Evolutionary conservation across 2,888 invertebrate species (phyloP), one percentile per base, ranked within the genome.

Genomic region (Tortrix viridana): DNA sequence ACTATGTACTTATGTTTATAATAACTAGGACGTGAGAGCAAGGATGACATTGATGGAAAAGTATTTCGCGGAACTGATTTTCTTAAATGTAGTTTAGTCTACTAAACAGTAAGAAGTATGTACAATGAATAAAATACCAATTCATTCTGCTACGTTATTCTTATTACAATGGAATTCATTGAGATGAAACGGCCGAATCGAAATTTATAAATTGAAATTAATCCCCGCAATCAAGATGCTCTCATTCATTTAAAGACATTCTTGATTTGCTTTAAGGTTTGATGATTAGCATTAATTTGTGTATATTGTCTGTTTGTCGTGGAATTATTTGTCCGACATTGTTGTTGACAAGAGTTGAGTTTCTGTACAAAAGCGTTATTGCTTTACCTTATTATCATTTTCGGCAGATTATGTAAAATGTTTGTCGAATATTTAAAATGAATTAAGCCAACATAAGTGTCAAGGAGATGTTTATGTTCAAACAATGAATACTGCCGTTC

Each of bases 121-220:
- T 12, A 46, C 32, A 32, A 32, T 32, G 9, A 9, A 32, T 32
- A 12, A 32, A 32, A 12, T 12, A 9, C 12, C 2, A 12, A 12
- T 32, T 12, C 32, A 32, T 32, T 32, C 12, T 44, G n/a, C n/a
- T 43, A 26, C 18, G 37, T 43, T 20, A 44, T 57, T 56, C 22
- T 43, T 20, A 44, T 57, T 56, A 47, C 19, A 20, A 52, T 47
- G 26, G 3, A 48, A 58, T 58, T 47, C 9, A 41, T 52, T 47
- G 18, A 41, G 20, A 18, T 41, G 44, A 23, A 56, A 47, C 22
- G 41, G 16, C n/a, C 26, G 58, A 52, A 47, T 53, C 22, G 32
- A 62, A 57, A 47, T 52, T 47, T 47, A 19, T 52, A 53, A 47
- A 57, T 53, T 63, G 63, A 58, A 63, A 63, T 53, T 43, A 63